Evolutionary conservation across 2,888 invertebrate genomes (phyloP), one percentile per base, ranked within the genome.

Genomic region (Melinopterus prodromus): DNA sequence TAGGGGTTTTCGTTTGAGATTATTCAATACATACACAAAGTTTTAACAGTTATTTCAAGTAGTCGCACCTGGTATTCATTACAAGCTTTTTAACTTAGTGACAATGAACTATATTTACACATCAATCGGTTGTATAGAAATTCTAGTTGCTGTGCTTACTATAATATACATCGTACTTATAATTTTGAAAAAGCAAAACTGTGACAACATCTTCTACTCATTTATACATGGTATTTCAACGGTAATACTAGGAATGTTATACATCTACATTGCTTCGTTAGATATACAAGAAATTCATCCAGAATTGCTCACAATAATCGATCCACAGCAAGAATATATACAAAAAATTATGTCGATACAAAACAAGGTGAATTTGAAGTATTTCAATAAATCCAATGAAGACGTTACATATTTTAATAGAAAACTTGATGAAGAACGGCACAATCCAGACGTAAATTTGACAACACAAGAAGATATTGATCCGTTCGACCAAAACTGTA

Each of bases 81-180:
- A 36, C 16, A 35, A 36, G 9, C n/a, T 15, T 77, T 78, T 80
- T 76, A 72, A 78, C 78, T 70, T 16, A 16, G 53, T 53, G 69
- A 86, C 83, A 84, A 89, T 89, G 89, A 86, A 85, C 79, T 84
- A 85, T 81, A 84, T 85, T 69, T 88, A 87, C 82, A 82, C 86
- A 78, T 79, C 82, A 75, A 87, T 86, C 35, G 88, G 88, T 77
- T 80, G 86, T 53, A 79, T 85, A 75, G 83, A 88, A 81, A 79
- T 85, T 26, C 69, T 86, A 77, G 78, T 85, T 12, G 88, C 87
- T 53, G 38, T 84, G 70, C 76, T 83, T 36, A 85, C 84, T 79
- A 82, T 83, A 12, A 81, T 82, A 69, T 87, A 86, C 83, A 86
- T 88, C 6, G 15, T 69, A 79, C 16, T 85, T n/a, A 83, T 84